phyloP scores from a whole-genome alignment of 2,113 vertebrate genomes.

The Entosphenus tridentatus region DNA sequence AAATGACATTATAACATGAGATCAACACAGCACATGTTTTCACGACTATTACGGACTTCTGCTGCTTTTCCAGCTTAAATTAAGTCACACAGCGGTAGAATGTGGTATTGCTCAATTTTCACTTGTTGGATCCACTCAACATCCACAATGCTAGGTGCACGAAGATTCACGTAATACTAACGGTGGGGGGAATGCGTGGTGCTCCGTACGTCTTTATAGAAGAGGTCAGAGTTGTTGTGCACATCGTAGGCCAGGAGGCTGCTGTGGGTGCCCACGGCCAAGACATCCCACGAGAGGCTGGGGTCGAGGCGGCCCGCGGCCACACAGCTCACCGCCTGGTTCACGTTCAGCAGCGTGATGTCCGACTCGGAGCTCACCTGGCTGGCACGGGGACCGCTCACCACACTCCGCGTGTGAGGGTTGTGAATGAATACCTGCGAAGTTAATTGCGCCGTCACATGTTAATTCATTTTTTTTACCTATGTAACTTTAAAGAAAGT shows the following conservation, averaged over 20 bases:
- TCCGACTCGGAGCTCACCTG: constrained; percentile 57
- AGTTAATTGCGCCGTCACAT: constrained; percentile 7
- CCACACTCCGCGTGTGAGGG: constrained; percentile 48
- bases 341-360: constrained; percentile 76
- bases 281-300: constrained; percentile 35
- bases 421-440: constrained; percentile 83
- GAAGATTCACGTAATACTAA: not conserved
- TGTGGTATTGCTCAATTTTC: too few species aligned
- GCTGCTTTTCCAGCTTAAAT: too few species aligned
- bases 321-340: constrained; percentile 68
- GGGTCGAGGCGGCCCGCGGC: constrained; percentile 45
- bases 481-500: too few species aligned
- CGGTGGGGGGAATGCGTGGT: not conserved
- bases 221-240: constrained; percentile 72
- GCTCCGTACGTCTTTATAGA: constrained; percentile 62
- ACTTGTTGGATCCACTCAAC: too few species aligned
- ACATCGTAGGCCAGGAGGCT: constrained; percentile 79
- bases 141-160: too few species aligned
- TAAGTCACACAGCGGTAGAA: too few species aligned
- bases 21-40: too few species aligned
- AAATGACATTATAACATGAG: too few species aligned
- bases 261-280: constrained; percentile 74
- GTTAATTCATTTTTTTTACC: too few species aligned
- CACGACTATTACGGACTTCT: too few species aligned
- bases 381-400: constrained; percentile 26